Percentiles rank a stretch among this genome's conserved stretches.
phyloP scores from a whole-genome alignment of 2,113 vertebrate genomes.

The Callocephalon fimbriatum region DNA sequence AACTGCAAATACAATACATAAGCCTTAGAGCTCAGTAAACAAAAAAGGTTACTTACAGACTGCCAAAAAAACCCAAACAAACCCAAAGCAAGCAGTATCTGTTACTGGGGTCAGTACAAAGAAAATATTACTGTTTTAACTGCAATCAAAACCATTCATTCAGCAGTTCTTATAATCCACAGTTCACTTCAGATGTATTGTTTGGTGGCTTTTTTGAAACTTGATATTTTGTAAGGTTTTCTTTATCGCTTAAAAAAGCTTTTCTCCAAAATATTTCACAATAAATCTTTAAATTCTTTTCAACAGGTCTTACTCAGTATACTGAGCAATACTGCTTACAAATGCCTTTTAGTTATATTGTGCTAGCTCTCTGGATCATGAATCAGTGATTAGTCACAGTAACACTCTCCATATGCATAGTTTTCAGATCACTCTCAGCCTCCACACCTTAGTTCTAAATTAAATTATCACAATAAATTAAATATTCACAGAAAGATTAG shows the following conservation, averaged over 20 bases:
- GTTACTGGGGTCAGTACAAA: neutral
- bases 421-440: neutral
- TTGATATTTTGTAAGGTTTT: neutral
- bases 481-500: neutral
- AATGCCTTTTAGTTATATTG: neutral
- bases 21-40: neutral
- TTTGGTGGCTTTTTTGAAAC: neutral
- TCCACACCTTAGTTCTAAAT: neutral
- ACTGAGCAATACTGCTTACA: neutral
- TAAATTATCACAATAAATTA: neutral
- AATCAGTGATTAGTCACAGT: neutral
- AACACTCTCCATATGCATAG: neutral
- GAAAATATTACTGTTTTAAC: slow-evolving; percentile 28
- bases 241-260: neutral
- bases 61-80: neutral
- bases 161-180: slow-evolving; percentile 2
- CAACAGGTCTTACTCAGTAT: neutral
- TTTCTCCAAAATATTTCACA: slow-evolving; percentile 9
- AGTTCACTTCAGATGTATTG: neutral
- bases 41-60: slow-evolving; percentile 37
- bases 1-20: neutral
- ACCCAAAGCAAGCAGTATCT: slow-evolving; percentile 6
- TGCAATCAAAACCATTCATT: slow-evolving; percentile 26
- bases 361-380: neutral
- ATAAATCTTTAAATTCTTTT: slow-evolving; percentile 11